Conservation (phyloP, 2,888 invertebrate genomes). For the Venusia cambrica region DNA sequence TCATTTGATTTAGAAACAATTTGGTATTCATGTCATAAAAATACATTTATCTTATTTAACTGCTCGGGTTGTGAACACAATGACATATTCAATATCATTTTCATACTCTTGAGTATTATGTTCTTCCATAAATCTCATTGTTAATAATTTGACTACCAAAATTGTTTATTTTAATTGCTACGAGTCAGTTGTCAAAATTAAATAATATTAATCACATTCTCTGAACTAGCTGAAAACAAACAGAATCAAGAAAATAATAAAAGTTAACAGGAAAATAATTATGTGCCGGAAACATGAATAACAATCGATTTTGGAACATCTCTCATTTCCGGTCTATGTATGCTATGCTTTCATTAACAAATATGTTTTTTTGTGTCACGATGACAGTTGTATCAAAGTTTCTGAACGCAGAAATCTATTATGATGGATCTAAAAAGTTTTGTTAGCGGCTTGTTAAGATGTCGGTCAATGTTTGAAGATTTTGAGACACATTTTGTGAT, state of each 20-base stretch:
- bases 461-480: conserved; percentile 9
- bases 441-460: conserved; percentile 14
- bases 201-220: conserved; percentile 23
- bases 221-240: conserved; percentile 8
- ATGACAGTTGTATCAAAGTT: conserved; percentile 22
- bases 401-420: conserved; percentile 13
- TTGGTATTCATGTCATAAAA: too few species aligned
- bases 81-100: too few species aligned
- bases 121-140: too few species aligned
- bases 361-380: conserved; percentile 26
- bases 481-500: conserved; percentile 3
- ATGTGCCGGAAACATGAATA: conserved; percentile 32
- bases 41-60: too few species aligned
- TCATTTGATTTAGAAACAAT: too few species aligned
- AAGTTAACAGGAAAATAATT: conserved; percentile 28
- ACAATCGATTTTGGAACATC: conserved; percentile 32
- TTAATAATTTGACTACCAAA: too few species aligned
- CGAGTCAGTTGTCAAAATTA: too few species aligned
- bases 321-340: conserved; percentile 31
- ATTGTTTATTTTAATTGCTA: too few species aligned
- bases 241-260: too few species aligned
- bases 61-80: too few species aligned
- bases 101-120: too few species aligned
- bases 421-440: conserved; percentile 12
- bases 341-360: too few species aligned